A percentile compares a stretch with the other conserved stretches of the same genome.
Evolutionary conservation across 2,113 vertebrate species (phyloP).

Genomic region (Centropus bengalensis): DNA sequence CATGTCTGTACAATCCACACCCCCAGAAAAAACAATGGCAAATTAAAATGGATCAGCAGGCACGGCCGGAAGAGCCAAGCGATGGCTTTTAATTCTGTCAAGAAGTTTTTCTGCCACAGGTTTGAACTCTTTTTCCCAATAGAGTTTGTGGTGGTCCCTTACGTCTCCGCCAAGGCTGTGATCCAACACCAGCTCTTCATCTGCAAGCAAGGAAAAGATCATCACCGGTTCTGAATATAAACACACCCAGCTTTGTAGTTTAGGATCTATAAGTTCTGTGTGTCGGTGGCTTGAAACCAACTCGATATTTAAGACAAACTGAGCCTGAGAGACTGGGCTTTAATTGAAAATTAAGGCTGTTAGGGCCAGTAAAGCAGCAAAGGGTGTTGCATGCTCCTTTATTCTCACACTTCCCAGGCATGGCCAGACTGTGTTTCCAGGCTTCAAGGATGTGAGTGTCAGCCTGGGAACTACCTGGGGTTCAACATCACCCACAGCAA

Average conservation of each 20-base stretch:
- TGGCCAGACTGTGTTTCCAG: not conserved
- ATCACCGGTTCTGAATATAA: not conserved
- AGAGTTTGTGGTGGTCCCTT: slow-evolving; percentile 79
- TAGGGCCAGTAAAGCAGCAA: not conserved
- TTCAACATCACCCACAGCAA: not conserved
- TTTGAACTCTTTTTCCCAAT: slow-evolving; percentile 91
- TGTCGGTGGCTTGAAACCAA: not conserved
- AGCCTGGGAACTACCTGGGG: not conserved
- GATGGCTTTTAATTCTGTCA: slow-evolving; percentile 74
- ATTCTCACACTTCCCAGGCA: not conserved
- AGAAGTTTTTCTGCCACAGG: slow-evolving; percentile 88
- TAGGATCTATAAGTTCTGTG: not conserved
- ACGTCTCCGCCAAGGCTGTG: slow-evolving; percentile 74
- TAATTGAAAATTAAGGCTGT: not conserved
- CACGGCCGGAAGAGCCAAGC: slow-evolving; percentile 41
- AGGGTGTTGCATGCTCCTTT: not conserved
- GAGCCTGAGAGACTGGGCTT: not conserved
- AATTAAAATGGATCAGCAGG: slow-evolving; percentile 26
- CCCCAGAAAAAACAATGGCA: not conserved
- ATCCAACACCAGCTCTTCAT: slow-evolving; percentile 80
- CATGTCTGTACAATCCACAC: not conserved
- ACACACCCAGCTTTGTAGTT: not conserved
- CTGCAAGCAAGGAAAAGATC: slow-evolving; percentile 73
- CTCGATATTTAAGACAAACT: not conserved
- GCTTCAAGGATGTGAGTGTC: not conserved